Percentiles rank a stretch among this genome's conserved stretches.
Conservation (phyloP, 2,888 invertebrate species). For the Shargacucullia verbasci region DNA sequence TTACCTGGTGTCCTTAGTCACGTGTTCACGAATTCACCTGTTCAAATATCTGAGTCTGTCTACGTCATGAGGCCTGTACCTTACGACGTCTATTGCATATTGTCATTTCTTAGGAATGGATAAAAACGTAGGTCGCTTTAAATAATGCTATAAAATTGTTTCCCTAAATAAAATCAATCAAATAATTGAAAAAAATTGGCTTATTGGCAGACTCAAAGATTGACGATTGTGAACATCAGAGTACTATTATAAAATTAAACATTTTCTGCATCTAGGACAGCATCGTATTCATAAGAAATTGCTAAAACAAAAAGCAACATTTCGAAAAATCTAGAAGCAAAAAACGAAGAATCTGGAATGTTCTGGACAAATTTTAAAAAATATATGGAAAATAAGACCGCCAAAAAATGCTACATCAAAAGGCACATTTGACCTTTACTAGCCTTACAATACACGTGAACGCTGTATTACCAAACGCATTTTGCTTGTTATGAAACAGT, state of each 20-base stretch:
- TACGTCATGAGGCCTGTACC: slow-evolving; percentile 41
- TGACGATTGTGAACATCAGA: not conserved
- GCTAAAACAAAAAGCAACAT: not conserved
- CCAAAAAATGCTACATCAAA: too few species aligned
- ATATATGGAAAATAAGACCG: not conserved
- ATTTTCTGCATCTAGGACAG: slow-evolving; percentile 24
- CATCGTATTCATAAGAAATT: not conserved
- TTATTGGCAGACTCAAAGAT: not conserved
- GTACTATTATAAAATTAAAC: slow-evolving; percentile 2
- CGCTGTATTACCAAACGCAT: slow-evolving; percentile 45
- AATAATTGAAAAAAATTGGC: not conserved
- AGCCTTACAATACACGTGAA: slow-evolving; percentile 23
- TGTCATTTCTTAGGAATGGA: too few species aligned
- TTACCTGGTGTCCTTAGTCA: slow-evolving; percentile 48
- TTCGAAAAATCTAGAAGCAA: not conserved
- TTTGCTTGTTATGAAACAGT: slow-evolving; percentile 48
- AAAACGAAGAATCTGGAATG: slow-evolving; percentile 8
- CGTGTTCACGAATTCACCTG: slow-evolving; percentile 50
- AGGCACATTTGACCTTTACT: slow-evolving; percentile 7
- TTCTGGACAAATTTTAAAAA: not conserved
- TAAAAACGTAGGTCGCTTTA: not conserved
- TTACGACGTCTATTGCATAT: not conserved
- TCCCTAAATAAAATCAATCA: too few species aligned
- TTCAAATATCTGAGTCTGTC: slow-evolving; percentile 39
- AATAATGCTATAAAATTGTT: slow-evolving; percentile 4